Base-by-base conservation (phyloP, 2,888 invertebrate species). In the Rhingia campestris region DNA sequence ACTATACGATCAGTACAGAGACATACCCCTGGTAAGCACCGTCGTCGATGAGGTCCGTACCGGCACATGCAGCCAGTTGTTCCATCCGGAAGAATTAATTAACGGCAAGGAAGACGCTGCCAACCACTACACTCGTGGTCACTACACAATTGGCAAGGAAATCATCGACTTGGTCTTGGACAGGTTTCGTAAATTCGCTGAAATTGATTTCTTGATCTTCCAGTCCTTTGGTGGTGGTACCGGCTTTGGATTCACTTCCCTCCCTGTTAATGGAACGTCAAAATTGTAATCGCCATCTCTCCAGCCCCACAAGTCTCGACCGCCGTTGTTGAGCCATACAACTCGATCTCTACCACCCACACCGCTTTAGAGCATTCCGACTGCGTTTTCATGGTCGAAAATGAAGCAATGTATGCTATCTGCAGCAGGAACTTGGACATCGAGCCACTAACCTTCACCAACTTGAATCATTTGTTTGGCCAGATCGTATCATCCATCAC, bases 91-190 rank as follows among this genome's bases (percentile, higher is more conserved):
- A 93, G 98, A 98, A 92, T 93, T 98, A 91, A 97, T 98, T 92
- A 97, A 97, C 88, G 98, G 98, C 88, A 98, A 98, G 92, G 98
- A 98, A 92, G 98, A 98, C 91, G 98, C 98, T 58, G 98, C 98
- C 88, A 98, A 99, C 93, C 98, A 99, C 93, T 99, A 98, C 88
- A 98, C 98, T 81, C 95, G 98, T 89, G 98, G 98, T 85, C 98
- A 99, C 93, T 99, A 99, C 94, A 98, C 98, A 87, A 97, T 98
- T 89, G 98, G 98, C 90, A 97, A 97, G 92, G 98, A 98, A 91
- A 97, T 98, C 89, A 97, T 98, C 82, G 97, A 98, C 91, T 92
- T 97, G 88, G 97, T 97, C 3, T 93, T 97, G 87, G 97, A 97
- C 93, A 94, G 97, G 87, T 95, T 97, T 90, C 95, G 97, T 87